Conservation (phyloP, 2,888 invertebrate genomes). For the Rhagonycha lutea region DNA sequence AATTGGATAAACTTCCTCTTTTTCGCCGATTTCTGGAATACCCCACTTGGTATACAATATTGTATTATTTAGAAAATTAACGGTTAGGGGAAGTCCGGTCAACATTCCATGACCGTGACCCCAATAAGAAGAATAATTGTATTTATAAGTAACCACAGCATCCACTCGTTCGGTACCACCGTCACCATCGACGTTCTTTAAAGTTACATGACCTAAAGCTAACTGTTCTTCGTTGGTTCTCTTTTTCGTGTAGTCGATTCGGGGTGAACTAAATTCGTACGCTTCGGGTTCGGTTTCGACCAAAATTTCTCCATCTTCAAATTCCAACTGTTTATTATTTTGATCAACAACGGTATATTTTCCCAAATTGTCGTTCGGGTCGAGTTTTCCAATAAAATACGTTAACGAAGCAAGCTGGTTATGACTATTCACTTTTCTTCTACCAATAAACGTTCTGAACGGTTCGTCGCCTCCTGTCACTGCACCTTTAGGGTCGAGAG, state of each 20-base stretch:
- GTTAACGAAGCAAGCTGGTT: constrained; percentile 51
- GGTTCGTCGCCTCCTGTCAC: constrained; percentile 62
- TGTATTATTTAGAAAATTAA: constrained; percentile 64
- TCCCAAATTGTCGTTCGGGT: constrained; percentile 66
- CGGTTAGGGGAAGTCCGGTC: constrained; percentile 69
- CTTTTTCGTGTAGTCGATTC: constrained; percentile 52
- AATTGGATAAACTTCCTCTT: constrained; percentile 66
- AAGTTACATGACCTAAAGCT: constrained; percentile 52
- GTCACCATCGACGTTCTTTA: constrained; percentile 51
- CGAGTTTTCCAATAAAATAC: constrained; percentile 73
- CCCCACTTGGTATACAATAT: constrained; percentile 71
- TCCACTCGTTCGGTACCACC: constrained; percentile 66
- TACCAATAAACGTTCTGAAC: constrained; percentile 46
- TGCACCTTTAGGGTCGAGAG: constrained; percentile 68
- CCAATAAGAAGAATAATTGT: constrained; percentile 75
- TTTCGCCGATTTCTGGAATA: constrained; percentile 56
- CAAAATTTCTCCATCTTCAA: constrained; percentile 73
- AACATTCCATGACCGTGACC: constrained; percentile 76
- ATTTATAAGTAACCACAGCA: constrained; percentile 74
- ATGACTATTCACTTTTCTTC: constrained; percentile 41
- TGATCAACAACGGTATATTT: constrained; percentile 71
- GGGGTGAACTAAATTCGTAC: constrained; percentile 68
- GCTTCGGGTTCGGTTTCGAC: constrained; percentile 79
- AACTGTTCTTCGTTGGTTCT: constrained; percentile 44
- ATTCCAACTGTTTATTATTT: constrained; percentile 61